Percentiles rank a stretch among this genome's conserved stretches.
Conservation (phyloP, 2,888 invertebrate genomes). For the Pteria penguin region DNA sequence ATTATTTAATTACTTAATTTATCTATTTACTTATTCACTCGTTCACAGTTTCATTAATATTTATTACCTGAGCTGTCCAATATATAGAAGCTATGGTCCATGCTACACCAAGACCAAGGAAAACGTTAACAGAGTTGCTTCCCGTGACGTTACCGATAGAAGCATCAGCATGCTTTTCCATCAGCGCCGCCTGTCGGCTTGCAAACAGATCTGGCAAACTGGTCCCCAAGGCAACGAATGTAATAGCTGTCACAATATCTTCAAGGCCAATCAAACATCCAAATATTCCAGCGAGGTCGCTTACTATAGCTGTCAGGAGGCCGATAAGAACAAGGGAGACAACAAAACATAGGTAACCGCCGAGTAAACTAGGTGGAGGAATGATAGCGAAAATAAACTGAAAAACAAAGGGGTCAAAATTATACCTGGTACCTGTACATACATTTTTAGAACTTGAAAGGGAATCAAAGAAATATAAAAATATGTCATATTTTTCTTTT, state of each 20-base stretch:
- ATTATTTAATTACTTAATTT: no score
- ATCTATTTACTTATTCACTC: no score
- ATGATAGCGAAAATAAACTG: constrained; percentile 82
- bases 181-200: constrained; percentile 82
- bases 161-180: constrained; percentile 83
- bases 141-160: constrained; percentile 84
- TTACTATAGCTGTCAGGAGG: constrained; percentile 83
- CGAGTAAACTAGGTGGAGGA: constrained; percentile 82
- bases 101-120: constrained; percentile 84
- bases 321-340: constrained; percentile 82
- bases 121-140: constrained; percentile 84
- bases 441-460: no score
- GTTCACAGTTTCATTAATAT: no score
- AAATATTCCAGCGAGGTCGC: constrained; percentile 83
- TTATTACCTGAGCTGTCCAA: constrained; percentile 71
- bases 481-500: neutral
- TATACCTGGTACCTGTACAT: no score
- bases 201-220: constrained; percentile 84
- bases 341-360: constrained; percentile 84
- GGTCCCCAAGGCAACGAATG: constrained; percentile 83
- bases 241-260: constrained; percentile 81
- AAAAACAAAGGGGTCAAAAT: constrained; percentile 29
- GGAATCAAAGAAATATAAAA: neutral
- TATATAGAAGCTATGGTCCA: constrained; percentile 83
- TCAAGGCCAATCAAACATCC: constrained; percentile 83